A percentile compares a stretch with the other conserved stretches of the same genome.
These are phyloP conservation scores for Arenicola marina DNA, from an alignment of 2,888 invertebrate species.

Conservation along the genomic window DNA sequence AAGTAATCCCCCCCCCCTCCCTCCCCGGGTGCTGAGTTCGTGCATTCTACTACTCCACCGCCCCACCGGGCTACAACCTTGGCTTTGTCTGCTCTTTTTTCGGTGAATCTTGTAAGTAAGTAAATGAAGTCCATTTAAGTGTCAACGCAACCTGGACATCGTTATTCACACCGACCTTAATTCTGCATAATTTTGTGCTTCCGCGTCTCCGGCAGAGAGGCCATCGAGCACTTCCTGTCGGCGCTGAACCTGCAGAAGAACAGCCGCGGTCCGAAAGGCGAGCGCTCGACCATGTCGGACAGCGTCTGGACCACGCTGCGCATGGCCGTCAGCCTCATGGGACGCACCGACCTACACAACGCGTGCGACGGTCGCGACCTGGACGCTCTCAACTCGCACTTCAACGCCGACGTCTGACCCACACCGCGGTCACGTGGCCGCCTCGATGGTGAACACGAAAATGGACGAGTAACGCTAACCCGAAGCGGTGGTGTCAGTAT, in stretches of 20 bases:
- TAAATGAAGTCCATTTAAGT: too few species aligned
- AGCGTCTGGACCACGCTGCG: slow-evolving; percentile 93
- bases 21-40: too few species aligned
- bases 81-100: too few species aligned
- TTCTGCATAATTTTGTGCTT: slow-evolving; percentile 17
- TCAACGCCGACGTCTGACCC: slow-evolving; percentile 27
- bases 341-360: slow-evolving; percentile 66
- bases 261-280: slow-evolving; percentile 67
- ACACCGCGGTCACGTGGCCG: neutral
- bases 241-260: slow-evolving; percentile 88
- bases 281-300: slow-evolving; percentile 74
- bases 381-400: slow-evolving; percentile 55
- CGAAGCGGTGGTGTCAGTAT: neutral
- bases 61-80: too few species aligned
- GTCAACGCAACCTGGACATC: too few species aligned
- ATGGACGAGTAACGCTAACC: too few species aligned
- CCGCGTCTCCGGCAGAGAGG: slow-evolving; percentile 84
- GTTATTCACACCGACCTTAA: too few species aligned
- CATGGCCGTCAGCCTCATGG: slow-evolving; percentile 82
- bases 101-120: too few species aligned
- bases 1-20: too few species aligned
- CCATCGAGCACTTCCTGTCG: slow-evolving; percentile 91
- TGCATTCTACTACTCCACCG: too few species aligned
- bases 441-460: too few species aligned
- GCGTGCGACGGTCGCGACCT: slow-evolving; percentile 66